Evolutionary conservation across 2,797 vertebrate species (phyloP).

Genomic region (Capromys pilorides): DNA sequence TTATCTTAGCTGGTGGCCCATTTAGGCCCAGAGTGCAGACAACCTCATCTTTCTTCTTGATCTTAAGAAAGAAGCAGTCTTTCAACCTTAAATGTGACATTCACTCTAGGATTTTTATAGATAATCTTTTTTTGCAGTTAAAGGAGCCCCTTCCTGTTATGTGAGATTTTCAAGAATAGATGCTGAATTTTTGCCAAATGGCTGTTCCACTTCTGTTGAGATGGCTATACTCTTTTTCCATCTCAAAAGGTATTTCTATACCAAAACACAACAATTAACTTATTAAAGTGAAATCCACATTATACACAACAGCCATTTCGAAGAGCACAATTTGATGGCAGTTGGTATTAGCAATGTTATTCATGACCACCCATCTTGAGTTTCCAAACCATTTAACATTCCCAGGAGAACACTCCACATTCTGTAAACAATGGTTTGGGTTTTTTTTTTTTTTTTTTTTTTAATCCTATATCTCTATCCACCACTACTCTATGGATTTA

Average conservation of each 20-base stretch:
- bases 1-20: neutral
- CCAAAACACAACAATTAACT: neutral
- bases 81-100: neutral
- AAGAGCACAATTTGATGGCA: neutral
- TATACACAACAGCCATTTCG: neutral
- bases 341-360: rapidly evolving
- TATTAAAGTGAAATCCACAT: neutral
- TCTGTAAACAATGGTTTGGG: neutral
- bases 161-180: neutral
- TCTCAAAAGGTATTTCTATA: neutral
- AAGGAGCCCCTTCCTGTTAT: neutral
- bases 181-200: neutral
- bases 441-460: no score
- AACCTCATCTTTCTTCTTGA: neutral
- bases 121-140: rapidly evolving
- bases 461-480: rapidly evolving
- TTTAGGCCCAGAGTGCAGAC: neutral
- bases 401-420: neutral
- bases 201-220: neutral
- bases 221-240: neutral
- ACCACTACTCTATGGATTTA: neutral
- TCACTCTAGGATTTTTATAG: neutral
- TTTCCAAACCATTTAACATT: neutral
- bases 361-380: neutral
- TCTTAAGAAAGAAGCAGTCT: neutral